phyloP scores from a whole-genome alignment of 1,140 invertebrate species.

The Phenacoccus solenopsis region DNA sequence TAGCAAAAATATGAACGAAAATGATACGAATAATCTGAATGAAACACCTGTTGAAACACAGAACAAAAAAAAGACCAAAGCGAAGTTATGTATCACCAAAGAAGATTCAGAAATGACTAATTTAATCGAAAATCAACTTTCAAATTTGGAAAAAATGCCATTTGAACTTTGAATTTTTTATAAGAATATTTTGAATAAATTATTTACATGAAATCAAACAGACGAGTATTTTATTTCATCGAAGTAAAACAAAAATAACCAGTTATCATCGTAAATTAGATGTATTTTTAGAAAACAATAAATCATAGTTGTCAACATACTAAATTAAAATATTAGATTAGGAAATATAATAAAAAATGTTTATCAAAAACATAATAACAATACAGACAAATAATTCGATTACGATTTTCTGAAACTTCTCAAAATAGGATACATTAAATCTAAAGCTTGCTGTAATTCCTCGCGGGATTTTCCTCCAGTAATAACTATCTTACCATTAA shows the following conservation, averaged over 20 bases:
- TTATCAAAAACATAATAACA: too few species aligned
- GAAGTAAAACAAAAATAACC: background rate
- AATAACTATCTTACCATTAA: constrained; percentile 93
- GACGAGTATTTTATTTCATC: background rate
- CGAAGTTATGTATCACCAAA: background rate
- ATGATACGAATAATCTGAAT: too few species aligned
- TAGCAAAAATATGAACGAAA: too few species aligned
- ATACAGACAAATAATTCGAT: background rate
- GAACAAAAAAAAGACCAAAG: background rate
- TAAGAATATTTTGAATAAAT: too few species aligned
- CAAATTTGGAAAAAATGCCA: background rate
- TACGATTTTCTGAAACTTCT: background rate
- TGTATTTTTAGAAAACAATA: background rate
- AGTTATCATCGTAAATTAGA: too few species aligned
- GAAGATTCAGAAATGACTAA: background rate
- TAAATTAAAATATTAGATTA: too few species aligned
- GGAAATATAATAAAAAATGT: too few species aligned
- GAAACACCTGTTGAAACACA: background rate
- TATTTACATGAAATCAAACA: too few species aligned
- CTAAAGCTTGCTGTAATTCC: constrained; percentile 12
- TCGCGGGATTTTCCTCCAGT: constrained; percentile 44
- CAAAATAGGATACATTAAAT: constrained; percentile 14
- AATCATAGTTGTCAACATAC: background rate
- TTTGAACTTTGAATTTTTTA: background rate
- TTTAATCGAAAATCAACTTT: background rate